Percentiles rank a stretch among this genome's conserved stretches.
phyloP scores from a whole-genome alignment of 2,797 vertebrate species.

The Smutsia temminckii region DNA sequence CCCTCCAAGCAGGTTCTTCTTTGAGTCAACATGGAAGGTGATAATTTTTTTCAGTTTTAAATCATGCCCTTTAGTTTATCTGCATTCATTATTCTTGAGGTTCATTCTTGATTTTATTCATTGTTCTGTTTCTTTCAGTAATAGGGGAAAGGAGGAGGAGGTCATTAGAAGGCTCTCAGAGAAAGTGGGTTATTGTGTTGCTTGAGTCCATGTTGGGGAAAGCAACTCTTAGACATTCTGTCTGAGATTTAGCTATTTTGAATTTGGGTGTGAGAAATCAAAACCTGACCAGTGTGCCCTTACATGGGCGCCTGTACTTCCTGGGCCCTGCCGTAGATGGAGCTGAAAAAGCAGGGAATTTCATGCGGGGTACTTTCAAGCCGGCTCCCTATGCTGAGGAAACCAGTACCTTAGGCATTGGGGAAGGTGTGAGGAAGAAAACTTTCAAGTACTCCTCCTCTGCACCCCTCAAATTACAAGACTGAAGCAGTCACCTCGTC shows the following conservation, averaged over 20 bases:
- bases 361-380: not conserved
- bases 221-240: not conserved
- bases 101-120: not conserved
- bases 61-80: not conserved
- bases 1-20: not conserved
- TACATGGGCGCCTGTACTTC: not conserved
- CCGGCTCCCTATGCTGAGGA: accelerated
- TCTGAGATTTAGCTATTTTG: not conserved
- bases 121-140: not conserved
- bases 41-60: not conserved
- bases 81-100: not conserved
- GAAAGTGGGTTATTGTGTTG: not conserved
- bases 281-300: not conserved
- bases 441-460: not conserved
- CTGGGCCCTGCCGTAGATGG: not conserved
- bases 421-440: not conserved
- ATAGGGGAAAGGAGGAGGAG: not conserved
- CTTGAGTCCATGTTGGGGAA: not conserved
- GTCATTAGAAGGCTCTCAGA: not conserved
- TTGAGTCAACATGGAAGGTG: not conserved
- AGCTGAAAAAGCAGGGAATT: not conserved
- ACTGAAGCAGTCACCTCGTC: not conserved
- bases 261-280: not conserved
- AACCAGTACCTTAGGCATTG: not conserved
- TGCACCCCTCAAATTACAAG: not conserved